Evolutionary conservation across 1,140 invertebrate species (phyloP).

Genomic region (Eupristina koningsbergeri): DNA sequence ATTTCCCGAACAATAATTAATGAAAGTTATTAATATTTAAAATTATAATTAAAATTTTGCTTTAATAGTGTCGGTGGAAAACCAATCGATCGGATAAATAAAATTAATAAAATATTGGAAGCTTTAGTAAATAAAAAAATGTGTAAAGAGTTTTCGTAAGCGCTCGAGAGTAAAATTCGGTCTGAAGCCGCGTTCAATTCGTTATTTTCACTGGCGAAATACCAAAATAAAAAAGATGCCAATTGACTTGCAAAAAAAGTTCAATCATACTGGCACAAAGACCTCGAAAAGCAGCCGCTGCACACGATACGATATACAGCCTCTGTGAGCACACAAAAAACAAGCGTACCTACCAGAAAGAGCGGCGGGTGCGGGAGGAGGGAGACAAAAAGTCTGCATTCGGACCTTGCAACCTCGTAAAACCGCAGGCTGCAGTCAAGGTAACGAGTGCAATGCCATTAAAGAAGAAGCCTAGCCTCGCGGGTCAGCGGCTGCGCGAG

Average conservation of each 20-base stretch:
- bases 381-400: slow-evolving; percentile 44
- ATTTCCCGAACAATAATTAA: no score
- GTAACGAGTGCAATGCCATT: slow-evolving; percentile 53
- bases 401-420: slow-evolving; percentile 45
- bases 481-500: slow-evolving; percentile 24
- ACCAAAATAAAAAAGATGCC: background rate
- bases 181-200: background rate
- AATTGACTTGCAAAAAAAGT: slow-evolving; percentile 40
- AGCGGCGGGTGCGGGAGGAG: no score
- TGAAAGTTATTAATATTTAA: no score
- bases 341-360: slow-evolving; percentile 11
- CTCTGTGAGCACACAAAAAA: slow-evolving; percentile 2
- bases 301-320: background rate
- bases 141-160: background rate
- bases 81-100: no score
- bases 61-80: no score
- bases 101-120: no score
- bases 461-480: slow-evolving; percentile 33
- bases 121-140: no score
- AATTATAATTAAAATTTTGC: no score
- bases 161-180: background rate
- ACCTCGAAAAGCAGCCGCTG: slow-evolving; percentile 21
- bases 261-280: slow-evolving; percentile 39
- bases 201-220: slow-evolving; percentile 4
- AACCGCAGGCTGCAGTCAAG: slow-evolving; percentile 51